Evolutionary conservation across 2,797 vertebrate genomes (phyloP), one percentile per base, ranked within the genome.

Genomic region (Alfaro cultratus): DNA sequence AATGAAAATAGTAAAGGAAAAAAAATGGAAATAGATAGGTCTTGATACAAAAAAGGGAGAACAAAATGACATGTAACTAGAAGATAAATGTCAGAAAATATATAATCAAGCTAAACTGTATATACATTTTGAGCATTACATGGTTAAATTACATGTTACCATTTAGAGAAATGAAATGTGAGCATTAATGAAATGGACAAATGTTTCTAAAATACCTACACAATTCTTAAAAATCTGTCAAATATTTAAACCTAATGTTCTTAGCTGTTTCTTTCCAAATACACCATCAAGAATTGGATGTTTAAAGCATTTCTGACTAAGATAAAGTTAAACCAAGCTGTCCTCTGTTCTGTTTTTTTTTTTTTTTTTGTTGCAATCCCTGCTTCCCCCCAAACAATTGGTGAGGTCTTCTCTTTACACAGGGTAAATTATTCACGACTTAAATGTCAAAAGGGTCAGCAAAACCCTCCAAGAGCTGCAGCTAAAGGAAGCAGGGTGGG

Each of bases 371-470:
- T 55, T 43, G 39, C 55, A 45, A 2, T 62, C 21, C n/a, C 26
- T 16, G 8, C 15, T 57, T 3, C 55, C 57, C 43, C 55, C 36
- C 39, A n/a, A 51, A 41, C 26, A 75, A 57, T n/a, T 29, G 53
- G 55, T 45, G n/a, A 46, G 43, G 8, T 43, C 74, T 62, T 31
- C 39, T 75, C 53, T 81, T 43, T 82, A 51, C 45, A 21, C 1
- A 23, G 85, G 53, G 74, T 73, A 83, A 80, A 90, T 87, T 81
- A 89, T 78, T 81, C 77, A 78, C 2, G 26, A 79, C 79, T 73
- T 57, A 83, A 84, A 88, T 82, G 83, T 87, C 86, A 91, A 82
- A 86, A 87, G 73, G 73, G 80, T 84, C 78, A 83, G 73, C 79
- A 76, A 89, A 81, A 87, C 87, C 86, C 79, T 81, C 80, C 18